A percentile compares a stretch with the other conserved stretches of the same genome.
Conservation (phyloP, 2,888 invertebrate genomes). For the Phalera bucephala region DNA sequence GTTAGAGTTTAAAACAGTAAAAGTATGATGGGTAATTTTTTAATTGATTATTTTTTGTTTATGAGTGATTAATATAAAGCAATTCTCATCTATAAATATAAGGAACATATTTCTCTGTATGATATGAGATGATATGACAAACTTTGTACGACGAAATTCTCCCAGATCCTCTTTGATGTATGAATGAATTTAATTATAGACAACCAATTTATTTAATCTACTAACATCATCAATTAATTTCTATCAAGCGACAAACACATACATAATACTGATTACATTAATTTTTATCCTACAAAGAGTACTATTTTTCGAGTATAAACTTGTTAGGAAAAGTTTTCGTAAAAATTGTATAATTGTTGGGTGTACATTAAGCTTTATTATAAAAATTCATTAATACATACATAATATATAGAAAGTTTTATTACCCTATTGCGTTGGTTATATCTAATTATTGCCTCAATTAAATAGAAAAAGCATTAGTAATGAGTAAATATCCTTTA, state of each 20-base stretch:
- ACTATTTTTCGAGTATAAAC: conserved; percentile 44
- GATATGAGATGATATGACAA: conserved; percentile 79
- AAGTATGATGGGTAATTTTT: no score
- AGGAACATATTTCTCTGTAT: conserved; percentile 35
- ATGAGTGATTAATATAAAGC: no score
- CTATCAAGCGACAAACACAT: conserved; percentile 30
- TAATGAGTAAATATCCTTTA: conserved; percentile 40
- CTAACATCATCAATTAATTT: conserved; percentile 28
- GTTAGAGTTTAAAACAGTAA: no score
- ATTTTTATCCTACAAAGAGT: conserved; percentile 31
- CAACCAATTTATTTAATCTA: conserved; percentile 22
- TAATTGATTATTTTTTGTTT: no score
- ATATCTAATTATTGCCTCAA: conserved; percentile 67
- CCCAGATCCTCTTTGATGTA: conserved; percentile 32
- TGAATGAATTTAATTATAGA: conserved; percentile 20
- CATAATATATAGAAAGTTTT: conserved; percentile 47
- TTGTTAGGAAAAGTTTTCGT: conserved; percentile 48
- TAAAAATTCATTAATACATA: conserved; percentile 50
- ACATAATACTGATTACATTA: conserved; percentile 49
- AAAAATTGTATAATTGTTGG: conserved; percentile 43
- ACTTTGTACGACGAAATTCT: conserved; percentile 63
- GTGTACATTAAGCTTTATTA: conserved; percentile 49
- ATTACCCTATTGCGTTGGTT: conserved; percentile 47
- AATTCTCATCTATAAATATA: conserved; percentile 13
- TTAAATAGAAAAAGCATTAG: conserved; percentile 47